phyloP scores from a whole-genome alignment of 2,113 vertebrate genomes.

The Gadus macrocephalus region DNA sequence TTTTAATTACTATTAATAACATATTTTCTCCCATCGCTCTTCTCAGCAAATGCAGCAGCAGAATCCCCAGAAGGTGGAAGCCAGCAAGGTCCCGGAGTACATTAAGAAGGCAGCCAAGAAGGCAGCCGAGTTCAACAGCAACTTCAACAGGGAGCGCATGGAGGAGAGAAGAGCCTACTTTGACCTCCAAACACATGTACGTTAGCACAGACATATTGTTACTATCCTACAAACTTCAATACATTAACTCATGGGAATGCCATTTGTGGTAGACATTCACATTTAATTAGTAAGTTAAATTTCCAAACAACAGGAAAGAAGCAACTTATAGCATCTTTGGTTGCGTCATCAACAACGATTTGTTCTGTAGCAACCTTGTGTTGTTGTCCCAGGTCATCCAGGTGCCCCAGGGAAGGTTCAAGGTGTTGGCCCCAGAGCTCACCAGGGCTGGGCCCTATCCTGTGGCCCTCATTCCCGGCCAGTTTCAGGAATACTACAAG shows the following conservation, averaged over 20 bases:
- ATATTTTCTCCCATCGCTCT: conserved; percentile 8
- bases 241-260: no score
- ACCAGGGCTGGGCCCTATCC: conserved; percentile 93
- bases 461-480: conserved; percentile 96
- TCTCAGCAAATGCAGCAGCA: conserved; percentile 97
- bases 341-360: no score
- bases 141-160: conserved; percentile 94
- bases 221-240: no score
- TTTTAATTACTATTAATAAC: background rate
- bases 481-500: conserved; percentile 99
- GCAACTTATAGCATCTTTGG: background rate
- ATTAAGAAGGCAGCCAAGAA: conserved; percentile 98
- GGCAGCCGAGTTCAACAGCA: conserved; percentile 97
- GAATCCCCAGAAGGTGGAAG: conserved; percentile 95
- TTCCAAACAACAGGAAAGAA: background rate
- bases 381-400: conserved; percentile 84
- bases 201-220: conserved; percentile 16
- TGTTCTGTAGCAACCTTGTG: background rate
- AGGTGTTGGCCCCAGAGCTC: conserved; percentile 85
- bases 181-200: conserved; percentile 96
- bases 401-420: conserved; percentile 94
- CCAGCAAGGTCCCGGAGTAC: conserved; percentile 97
- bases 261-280: no score
- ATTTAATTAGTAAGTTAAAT: no score
- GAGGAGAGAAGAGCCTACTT: conserved; percentile 97